phyloP scores from a whole-genome alignment of 2,888 invertebrate genomes.

The Itoplectis maculator region DNA sequence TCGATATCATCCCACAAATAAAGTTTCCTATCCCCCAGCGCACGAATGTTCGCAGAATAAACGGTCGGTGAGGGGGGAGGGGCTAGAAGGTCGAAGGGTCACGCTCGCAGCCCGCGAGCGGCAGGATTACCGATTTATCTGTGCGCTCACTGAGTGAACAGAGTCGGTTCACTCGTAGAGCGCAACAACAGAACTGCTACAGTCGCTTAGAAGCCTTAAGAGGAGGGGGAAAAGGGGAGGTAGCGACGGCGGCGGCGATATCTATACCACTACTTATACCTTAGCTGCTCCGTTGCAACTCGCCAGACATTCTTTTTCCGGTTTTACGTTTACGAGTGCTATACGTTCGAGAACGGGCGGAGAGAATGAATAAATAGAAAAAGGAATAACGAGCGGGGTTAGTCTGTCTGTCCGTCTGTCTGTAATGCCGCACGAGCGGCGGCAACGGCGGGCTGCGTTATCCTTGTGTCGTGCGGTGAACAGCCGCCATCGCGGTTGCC shows the following conservation, averaged over 20 bases:
- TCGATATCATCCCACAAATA: no score
- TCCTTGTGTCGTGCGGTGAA: constrained; percentile 34
- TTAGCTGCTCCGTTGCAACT: constrained; percentile 28
- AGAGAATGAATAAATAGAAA: constrained; percentile 18
- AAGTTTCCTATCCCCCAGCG: no score
- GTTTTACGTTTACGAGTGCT: constrained; percentile 76
- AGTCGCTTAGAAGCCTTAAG: neutral
- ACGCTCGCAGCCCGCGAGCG: constrained; percentile 1
- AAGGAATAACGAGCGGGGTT: constrained; percentile 28
- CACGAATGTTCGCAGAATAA: constrained; percentile 1
- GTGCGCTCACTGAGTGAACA: neutral
- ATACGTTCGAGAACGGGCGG: neutral
- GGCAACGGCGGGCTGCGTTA: constrained; percentile 37
- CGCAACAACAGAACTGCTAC: neutral
- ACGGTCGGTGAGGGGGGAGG: neutral
- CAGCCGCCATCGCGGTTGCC: constrained; percentile 46
- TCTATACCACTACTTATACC: no score
- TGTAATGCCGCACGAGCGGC: no score
- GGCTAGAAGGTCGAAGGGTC: constrained; percentile 11
- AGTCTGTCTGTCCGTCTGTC: no score
- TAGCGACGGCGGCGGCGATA: no score
- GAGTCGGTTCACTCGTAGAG: constrained; percentile 1
- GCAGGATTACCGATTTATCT: constrained; percentile 11
- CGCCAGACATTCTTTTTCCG: constrained; percentile 79
- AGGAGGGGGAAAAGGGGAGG: no score